These are phyloP conservation scores for Mungos mungo DNA, from an alignment of 2,113 vertebrate genomes.

Conservation along the genomic window DNA sequence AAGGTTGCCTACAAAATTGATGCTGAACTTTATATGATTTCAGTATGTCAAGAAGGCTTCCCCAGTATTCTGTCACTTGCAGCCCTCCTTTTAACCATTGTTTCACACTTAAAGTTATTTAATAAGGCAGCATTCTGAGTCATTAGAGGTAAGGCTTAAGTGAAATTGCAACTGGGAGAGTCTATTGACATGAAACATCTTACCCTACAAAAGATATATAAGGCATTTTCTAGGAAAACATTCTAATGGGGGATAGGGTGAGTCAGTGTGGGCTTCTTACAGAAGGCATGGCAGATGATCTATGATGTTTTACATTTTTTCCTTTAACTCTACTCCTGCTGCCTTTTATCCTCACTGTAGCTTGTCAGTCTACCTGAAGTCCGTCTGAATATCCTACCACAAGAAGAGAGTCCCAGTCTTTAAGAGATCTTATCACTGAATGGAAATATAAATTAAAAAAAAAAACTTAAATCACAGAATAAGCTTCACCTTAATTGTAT, in stretches of 20 bases:
- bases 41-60: neutral
- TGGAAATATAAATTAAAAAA: neutral
- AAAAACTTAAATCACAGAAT: neutral
- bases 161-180: neutral
- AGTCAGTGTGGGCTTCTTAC: neutral
- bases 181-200: neutral
- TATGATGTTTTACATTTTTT: neutral
- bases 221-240: neutral
- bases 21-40: neutral
- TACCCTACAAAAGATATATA: neutral
- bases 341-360: neutral
- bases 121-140: neutral
- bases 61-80: neutral
- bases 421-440: neutral
- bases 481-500: neutral
- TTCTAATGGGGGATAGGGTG: neutral
- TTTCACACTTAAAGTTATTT: neutral
- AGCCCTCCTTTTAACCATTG: neutral
- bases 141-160: neutral
- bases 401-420: neutral
- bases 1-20: neutral
- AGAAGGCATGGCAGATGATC: neutral
- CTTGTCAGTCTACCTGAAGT: neutral
- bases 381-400: constrained; percentile 9
- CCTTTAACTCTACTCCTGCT: neutral